Conservation (phyloP, 1,140 invertebrate genomes). For the Diabrotica virgifera region DNA sequence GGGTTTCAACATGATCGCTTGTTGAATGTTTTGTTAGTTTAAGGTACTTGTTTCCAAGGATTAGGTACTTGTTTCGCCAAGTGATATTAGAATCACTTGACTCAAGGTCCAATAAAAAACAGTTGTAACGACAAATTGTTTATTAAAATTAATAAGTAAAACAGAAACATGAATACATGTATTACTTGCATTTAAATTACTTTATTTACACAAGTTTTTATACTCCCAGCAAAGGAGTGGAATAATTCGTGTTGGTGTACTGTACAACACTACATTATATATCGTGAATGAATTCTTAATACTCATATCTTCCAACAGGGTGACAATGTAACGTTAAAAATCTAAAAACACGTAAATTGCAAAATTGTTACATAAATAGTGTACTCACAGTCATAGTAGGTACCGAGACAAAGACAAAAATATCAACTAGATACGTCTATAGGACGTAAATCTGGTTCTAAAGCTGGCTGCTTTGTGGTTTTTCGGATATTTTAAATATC, state of each 20-base stretch:
- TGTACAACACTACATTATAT: slow-evolving; percentile 32
- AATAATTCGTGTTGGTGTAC: slow-evolving; percentile 25
- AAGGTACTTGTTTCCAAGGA: too few relatives aligned
- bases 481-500: too few relatives aligned
- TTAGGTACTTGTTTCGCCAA: too few relatives aligned
- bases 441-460: too few relatives aligned
- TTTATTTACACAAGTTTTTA: slow-evolving; percentile 44
- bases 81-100: too few relatives aligned
- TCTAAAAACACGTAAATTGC: slow-evolving; percentile 20
- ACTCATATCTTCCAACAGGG: slow-evolving; percentile 27
- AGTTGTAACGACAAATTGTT: slow-evolving; percentile 47
- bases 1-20: too few relatives aligned
- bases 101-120: slow-evolving; percentile 4
- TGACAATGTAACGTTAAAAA: slow-evolving; percentile 44
- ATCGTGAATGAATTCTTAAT: slow-evolving; percentile 25
- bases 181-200: slow-evolving; percentile 44
- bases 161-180: slow-evolving; percentile 50
- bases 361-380: slow-evolving; percentile 15
- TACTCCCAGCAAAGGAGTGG: slow-evolving; percentile 42
- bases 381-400: neutral
- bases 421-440: neutral
- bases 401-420: neutral
- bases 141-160: slow-evolving; percentile 51
- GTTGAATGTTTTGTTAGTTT: too few relatives aligned
- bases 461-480: too few relatives aligned